Conservation (phyloP, 2,888 invertebrate species). For the Xestia ashworthii region DNA sequence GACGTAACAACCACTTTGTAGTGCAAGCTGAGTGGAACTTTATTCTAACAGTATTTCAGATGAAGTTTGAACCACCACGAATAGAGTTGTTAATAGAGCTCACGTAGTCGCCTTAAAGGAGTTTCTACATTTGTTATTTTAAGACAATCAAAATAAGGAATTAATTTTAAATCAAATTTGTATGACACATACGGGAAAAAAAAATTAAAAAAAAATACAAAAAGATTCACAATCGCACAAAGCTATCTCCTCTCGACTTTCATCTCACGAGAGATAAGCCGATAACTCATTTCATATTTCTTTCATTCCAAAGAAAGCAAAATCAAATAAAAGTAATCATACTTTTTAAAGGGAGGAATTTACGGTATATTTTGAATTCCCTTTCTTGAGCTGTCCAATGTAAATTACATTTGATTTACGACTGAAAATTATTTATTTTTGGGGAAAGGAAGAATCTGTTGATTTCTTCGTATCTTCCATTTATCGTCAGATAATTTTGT, state of each 20-base stretch:
- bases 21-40: too few relatives aligned
- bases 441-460: neutral
- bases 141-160: neutral
- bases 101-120: too few relatives aligned
- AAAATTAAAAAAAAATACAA: neutral
- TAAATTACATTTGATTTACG: slow-evolving; percentile 46
- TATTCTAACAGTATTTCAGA: too few relatives aligned
- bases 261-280: slow-evolving; percentile 54
- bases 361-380: slow-evolving; percentile 44
- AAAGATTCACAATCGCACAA: neutral
- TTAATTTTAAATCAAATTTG: neutral
- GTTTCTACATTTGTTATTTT: too few relatives aligned
- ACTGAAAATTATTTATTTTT: slow-evolving; percentile 23
- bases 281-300: slow-evolving; percentile 53
- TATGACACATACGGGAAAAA: neutral
- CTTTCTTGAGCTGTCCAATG: slow-evolving; percentile 27
- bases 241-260: slow-evolving; percentile 33
- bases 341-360: slow-evolving; percentile 51
- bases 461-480: neutral
- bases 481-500: neutral
- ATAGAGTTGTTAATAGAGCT: too few relatives aligned
- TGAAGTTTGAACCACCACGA: too few relatives aligned
- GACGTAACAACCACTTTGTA: too few relatives aligned
- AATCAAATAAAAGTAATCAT: slow-evolving; percentile 62
- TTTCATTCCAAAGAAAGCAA: slow-evolving; percentile 23